These are phyloP conservation scores for Lasius fuliginosus DNA, from an alignment of 2,888 invertebrate genomes.

Conservation along the genomic window DNA sequence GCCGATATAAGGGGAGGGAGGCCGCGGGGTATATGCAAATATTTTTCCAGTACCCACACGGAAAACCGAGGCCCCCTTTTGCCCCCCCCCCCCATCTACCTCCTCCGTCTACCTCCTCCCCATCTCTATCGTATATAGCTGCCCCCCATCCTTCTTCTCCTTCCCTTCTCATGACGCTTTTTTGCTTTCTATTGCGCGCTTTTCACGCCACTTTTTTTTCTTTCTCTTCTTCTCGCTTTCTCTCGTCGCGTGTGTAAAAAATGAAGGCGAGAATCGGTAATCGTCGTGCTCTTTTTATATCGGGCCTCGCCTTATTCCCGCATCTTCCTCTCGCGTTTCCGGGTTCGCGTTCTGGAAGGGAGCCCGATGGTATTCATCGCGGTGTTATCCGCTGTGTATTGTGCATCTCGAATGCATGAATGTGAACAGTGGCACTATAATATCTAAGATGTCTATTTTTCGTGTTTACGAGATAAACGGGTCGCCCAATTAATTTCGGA, in stretches of 20 bases:
- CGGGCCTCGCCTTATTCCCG: constrained; percentile 34
- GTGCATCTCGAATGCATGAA: constrained; percentile 30
- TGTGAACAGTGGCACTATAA: constrained; percentile 5
- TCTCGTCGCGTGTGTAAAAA: constrained; percentile 35
- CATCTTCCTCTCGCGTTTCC: constrained; percentile 7
- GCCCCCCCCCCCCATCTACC: too few relatives aligned
- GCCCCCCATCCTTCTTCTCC: not conserved
- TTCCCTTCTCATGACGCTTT: constrained; percentile 19
- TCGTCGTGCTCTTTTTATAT: constrained; percentile 35
- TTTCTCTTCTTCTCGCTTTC: not conserved
- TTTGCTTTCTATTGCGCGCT: constrained; percentile 41
- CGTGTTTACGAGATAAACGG: not conserved
- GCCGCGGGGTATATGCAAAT: constrained; percentile 70
- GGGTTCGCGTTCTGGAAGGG: constrained; percentile 11
- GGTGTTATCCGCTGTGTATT: constrained; percentile 28
- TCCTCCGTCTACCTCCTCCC: constrained; percentile 5
- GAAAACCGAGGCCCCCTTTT: constrained; percentile 67
- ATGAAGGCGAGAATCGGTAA: constrained; percentile 45
- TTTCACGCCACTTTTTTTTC: constrained; percentile 44
- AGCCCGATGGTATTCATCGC: constrained; percentile 36
- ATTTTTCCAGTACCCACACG: constrained; percentile 72
- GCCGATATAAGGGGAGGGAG: constrained; percentile 27
- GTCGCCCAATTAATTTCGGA: constrained; percentile 1
- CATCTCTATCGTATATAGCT: not conserved
- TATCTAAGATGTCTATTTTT: constrained; percentile 13